Evolutionary conservation across 1,140 invertebrate species (phyloP).

Genomic region (Steinernema khuongi): DNA sequence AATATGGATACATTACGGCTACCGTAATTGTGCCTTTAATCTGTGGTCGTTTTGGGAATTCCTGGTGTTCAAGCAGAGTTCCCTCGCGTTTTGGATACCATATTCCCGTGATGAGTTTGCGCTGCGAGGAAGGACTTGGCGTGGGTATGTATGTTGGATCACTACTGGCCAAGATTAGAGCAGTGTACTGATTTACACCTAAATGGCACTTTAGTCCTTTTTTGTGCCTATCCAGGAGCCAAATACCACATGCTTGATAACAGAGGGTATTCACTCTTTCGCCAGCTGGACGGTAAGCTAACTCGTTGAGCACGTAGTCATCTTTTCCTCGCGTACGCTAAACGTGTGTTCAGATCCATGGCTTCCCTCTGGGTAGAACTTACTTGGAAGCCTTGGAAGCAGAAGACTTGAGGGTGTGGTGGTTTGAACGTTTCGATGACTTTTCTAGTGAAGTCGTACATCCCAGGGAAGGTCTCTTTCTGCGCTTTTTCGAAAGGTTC

Average conservation of each 20-base stretch:
- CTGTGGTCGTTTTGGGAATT: background rate
- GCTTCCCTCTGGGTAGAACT: background rate
- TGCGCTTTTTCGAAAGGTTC: background rate
- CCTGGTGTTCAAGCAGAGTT: background rate
- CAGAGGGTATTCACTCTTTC: background rate
- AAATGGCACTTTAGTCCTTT: background rate
- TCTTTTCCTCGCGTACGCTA: background rate
- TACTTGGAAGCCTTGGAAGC: slow-evolving; percentile 5
- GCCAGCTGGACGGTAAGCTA: background rate
- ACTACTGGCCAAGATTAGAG: background rate
- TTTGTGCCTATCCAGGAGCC: background rate
- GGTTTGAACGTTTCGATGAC: background rate
- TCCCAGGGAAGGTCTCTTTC: background rate
- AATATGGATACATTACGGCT: background rate
- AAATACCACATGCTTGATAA: slow-evolving; percentile 4
- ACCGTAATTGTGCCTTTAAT: background rate
- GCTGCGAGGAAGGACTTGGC: background rate
- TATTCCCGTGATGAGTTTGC: background rate
- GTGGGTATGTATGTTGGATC: background rate
- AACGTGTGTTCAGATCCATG: too few species aligned
- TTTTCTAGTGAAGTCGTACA: background rate
- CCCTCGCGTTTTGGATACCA: background rate
- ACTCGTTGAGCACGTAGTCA: background rate
- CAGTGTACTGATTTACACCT: slow-evolving; percentile 8
- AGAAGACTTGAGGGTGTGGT: background rate